Evolutionary conservation across 2,888 invertebrate genomes (phyloP), one percentile per base, ranked within the genome.

Genomic region (Eubasilissa splendida): DNA sequence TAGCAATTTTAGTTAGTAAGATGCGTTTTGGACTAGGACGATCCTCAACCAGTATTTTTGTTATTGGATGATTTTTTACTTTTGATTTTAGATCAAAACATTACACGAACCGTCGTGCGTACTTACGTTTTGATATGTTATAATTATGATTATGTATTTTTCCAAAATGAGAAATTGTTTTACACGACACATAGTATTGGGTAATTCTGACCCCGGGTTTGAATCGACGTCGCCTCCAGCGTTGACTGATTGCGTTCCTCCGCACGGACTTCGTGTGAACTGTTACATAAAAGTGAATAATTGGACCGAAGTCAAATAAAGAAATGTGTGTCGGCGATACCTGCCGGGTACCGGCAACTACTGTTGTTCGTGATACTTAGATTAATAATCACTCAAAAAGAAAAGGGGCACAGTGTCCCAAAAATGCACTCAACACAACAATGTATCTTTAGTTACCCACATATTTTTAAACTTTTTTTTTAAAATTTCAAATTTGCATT

Each of bases 261-360:
- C 63, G 42, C 63, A 63, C 63, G 63, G 31, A 63, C 63, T 42
- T 31, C 63, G 63, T 63, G 63, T 63, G 63, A 63, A 63, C 63
- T 63, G 63, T 63, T 63, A 63, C 63, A 33, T 63, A 63, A 63
- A 63, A 63, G 63, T 63, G 63, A 63, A 63, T 33, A 63, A 63
- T 12, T 31, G 42, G 33, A 12, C 63, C 12, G 63, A 22, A 63
- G 63, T 33, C 63, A 33, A 33, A 63, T 63, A 63, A 12, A 31
- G 63, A 63, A 63, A 63, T 63, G 63, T 63, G 63, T 22, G 60
- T 31, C 22, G 5, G 63, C 12, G 14, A 59, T 60, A n/a, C 22
- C 7, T 3, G 60, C 60, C 14, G 60, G 60, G n/a, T 60, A 22
- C 14, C n/a, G 22, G n/a, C 3, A 60, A 60, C 42, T 42, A 42